A percentile compares a stretch with the other conserved stretches of the same genome.
phyloP scores from a whole-genome alignment of 2,797 vertebrate genomes.

The Protosalanx chinensis region DNA sequence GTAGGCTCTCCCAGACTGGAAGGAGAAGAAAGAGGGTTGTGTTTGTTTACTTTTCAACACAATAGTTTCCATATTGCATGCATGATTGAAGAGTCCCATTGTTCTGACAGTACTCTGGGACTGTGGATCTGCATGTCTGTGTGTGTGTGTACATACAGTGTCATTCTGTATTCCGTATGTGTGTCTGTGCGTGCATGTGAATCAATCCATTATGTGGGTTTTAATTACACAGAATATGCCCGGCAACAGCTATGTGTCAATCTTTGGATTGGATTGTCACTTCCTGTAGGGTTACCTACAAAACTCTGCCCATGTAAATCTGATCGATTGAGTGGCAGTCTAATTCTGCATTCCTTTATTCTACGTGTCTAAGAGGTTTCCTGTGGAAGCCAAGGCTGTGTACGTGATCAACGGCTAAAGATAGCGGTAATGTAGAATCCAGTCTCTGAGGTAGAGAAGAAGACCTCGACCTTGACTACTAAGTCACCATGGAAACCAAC shows the following conservation, averaged over 20 bases:
- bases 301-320: too few species aligned
- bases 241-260: neutral
- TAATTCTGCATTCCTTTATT: neutral
- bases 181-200: neutral
- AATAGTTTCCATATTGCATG: slow-evolving; percentile 1
- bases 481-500: too few species aligned
- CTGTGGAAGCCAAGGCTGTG: neutral
- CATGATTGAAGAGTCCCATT: slow-evolving; percentile 11
- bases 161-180: neutral
- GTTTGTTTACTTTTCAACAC: slow-evolving; percentile 7
- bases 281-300: neutral
- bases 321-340: too few species aligned
- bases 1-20: too few species aligned
- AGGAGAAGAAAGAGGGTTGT: neutral
- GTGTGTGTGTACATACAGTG: neutral
- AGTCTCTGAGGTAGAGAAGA: too few species aligned
- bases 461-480: too few species aligned
- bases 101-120: neutral
- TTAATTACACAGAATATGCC: neutral
- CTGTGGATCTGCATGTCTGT: neutral
- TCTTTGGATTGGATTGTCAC: neutral
- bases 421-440: neutral
- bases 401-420: neutral
- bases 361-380: neutral
- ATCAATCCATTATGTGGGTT: neutral